phyloP scores from a whole-genome alignment of 2,888 invertebrate genomes.

The Digitonthophagus gazella region DNA sequence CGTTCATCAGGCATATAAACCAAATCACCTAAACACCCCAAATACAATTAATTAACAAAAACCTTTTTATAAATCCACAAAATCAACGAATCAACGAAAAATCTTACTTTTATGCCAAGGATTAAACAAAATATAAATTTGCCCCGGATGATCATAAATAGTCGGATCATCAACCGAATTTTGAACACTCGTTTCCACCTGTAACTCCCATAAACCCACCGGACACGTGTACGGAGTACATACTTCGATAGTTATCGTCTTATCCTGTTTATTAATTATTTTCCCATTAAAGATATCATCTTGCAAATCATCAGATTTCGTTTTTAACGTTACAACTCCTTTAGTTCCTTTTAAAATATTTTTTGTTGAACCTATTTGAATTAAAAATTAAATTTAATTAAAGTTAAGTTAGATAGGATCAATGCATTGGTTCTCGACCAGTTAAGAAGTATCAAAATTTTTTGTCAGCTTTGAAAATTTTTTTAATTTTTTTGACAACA shows the following conservation, averaged over 20 bases:
- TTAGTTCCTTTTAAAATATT: conserved; percentile 57
- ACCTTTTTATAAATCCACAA: no score
- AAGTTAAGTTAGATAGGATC: no score
- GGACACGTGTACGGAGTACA: conserved; percentile 64
- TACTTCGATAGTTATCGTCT: conserved; percentile 51
- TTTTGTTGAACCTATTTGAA: conserved; percentile 53
- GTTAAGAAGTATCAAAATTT: no score
- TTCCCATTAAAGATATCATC: background rate
- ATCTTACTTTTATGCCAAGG: conserved; percentile 81
- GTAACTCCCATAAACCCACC: conserved; percentile 67
- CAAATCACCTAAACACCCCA: conserved; percentile 63
- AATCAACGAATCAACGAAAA: no score
- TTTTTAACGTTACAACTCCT: conserved; percentile 45
- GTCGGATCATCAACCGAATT: conserved; percentile 49
- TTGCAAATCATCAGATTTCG: conserved; percentile 1
- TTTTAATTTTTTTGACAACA: no score
- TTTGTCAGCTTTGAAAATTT: no score
- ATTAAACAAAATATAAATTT: conserved; percentile 76
- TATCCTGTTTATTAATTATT: background rate
- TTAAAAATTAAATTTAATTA: background rate
- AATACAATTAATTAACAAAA: background rate
- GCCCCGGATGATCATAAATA: conserved; percentile 62
- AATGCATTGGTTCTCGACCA: no score
- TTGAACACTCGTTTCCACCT: conserved; percentile 59
- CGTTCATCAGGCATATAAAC: conserved; percentile 71